Conservation (phyloP, 2,797 vertebrate species). For the Trachurus trachurus region DNA sequence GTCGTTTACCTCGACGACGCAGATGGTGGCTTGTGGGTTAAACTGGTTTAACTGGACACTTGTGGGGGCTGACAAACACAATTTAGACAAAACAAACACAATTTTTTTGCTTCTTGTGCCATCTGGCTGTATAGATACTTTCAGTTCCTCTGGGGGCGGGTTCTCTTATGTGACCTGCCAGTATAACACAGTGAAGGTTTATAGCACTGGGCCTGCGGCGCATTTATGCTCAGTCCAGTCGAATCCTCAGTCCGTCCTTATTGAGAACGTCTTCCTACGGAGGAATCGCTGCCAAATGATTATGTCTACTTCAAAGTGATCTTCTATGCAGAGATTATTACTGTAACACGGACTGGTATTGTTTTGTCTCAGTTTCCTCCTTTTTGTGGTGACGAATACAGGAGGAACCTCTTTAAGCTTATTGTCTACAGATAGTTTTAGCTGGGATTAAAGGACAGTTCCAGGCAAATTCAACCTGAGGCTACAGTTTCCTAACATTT, state of each 20-base stretch:
- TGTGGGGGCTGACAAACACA: background rate
- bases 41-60: constrained; percentile 17
- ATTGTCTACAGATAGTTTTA: too few relatives aligned
- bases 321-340: constrained; percentile 4
- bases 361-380: background rate
- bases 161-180: background rate
- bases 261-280: background rate
- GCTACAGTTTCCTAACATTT: too few relatives aligned
- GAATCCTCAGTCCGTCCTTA: background rate
- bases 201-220: background rate
- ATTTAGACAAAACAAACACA: background rate
- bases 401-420: background rate
- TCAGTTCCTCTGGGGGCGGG: background rate
- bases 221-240: background rate
- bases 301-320: background rate
- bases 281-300: background rate
- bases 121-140: background rate
- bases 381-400: background rate
- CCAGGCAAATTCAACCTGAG: too few relatives aligned
- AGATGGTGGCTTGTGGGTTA: background rate
- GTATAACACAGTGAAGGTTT: background rate
- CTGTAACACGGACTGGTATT: background rate
- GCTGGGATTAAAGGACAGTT: too few relatives aligned
- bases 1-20: background rate
- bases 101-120: background rate